Evolutionary conservation across 2,113 vertebrate genomes (phyloP), one percentile per base, ranked within the genome.

Genomic region (Euleptes europaea): DNA sequence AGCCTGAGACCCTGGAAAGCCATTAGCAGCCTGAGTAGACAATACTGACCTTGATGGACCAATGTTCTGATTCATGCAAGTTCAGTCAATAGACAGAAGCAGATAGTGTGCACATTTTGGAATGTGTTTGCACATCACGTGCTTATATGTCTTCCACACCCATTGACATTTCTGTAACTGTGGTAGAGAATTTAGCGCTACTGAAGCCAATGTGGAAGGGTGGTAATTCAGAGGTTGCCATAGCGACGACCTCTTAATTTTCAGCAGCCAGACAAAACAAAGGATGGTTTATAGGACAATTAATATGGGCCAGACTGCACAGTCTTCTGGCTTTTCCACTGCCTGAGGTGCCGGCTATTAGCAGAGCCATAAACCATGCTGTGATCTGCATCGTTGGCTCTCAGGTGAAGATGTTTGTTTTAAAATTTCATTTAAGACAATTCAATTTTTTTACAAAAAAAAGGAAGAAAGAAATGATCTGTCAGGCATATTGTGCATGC

Each of bases 351-450:
- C 78, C n/a, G 51, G 35, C 75, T 81, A 80, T 86, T 91, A 90
- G 79, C 86, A 67, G 49, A 12, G 26, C 38, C 80, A 91, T 40
- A 91, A 93, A 94, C 88, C 72, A 85, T 71, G 4, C 1, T 81
- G 0, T 47, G 23, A 88, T n/a, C 82, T 80, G 1, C 31, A 84
- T 88, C 75, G 13, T 3, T 35, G 26, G 17, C 49, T 65, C 47
- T 12, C 73, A 28, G 77, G 77, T 82, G 57, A 88, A 88, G 79
- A 2, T 1, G 1, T 82, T 79, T 91, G 65, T 35, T 83, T 83
- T 78, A 72, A 65, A 72, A 72, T 86, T 35, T 5, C 0, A 69
- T 89, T 92, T 88, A 49, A 10, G 17, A 69, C 79, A 7, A 7
- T 38, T 87, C 47, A 40, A 1, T 44, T 33, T 71, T 33, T 80